Base-by-base conservation (phyloP, 2,113 vertebrate species). In the Semnopithecus entellus region DNA sequence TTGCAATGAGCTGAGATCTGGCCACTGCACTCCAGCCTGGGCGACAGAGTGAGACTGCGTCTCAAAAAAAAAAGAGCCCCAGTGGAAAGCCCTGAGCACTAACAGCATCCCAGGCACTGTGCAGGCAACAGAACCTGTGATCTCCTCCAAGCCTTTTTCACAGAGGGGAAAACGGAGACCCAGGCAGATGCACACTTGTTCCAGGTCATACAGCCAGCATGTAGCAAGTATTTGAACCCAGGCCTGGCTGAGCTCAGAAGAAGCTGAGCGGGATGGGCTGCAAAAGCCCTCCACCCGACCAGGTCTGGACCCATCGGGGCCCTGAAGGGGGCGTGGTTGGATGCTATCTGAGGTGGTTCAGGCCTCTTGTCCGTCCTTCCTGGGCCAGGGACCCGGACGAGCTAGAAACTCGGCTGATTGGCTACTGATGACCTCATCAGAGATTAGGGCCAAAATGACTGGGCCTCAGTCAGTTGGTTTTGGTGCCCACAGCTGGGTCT, bases 361-460 rank as follows among this genome's bases (percentile, higher is more conserved):
- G 68, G 61, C 57, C 43, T 18, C 3, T 32, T 30, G 6, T 27
- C 32, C 2, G 1, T 40, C 78, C 23, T 72, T 57, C 11, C 23
- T 10, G 30, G 30, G 32, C 59, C 59, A 0, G 1, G 61, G 52
- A 17, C 80, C 52, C 2, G 83, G 70, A 91, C 11, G 14, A 55
- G 20, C 11, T 32, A 6, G 8, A n/a, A 2, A 7, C 40, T 8
- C 57, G 40, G 87, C 81, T 83, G 92, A 98, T 97, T 97, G 98
- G 98, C 96, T 97, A 64, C 88, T 9, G 86, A 94, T 97, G 98
- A 98, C 96, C 91, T 98, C 98, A 97, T 82, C 8, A 45, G 38
- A 22, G 92, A 96, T 45, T 22, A 8, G 91, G 4, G 87, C 96
- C 68, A 38, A 32, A 43, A 38, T 35, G 5, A 17, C 6, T 0